Evolutionary conservation across 2,888 invertebrate genomes (phyloP).

Genomic region (Leptogaster cylindrica): DNA sequence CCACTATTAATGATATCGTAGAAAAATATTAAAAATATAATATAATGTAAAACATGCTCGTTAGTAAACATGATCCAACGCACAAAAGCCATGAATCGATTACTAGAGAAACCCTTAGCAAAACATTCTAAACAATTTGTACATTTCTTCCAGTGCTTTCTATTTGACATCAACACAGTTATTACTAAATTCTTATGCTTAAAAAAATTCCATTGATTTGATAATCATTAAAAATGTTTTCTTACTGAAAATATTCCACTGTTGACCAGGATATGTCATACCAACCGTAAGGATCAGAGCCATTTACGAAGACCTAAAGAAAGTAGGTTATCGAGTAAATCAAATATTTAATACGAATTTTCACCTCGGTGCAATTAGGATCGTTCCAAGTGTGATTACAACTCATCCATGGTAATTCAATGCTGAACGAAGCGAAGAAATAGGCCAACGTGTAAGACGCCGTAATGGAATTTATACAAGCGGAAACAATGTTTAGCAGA

Average conservation of each 20-base stretch:
- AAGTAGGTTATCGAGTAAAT: not conserved
- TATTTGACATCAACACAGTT: too few species aligned
- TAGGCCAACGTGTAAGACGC: slow-evolving; percentile 85
- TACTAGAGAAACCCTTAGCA: too few species aligned
- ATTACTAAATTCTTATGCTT: too few species aligned
- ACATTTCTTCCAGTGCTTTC: too few species aligned
- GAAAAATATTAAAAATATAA: too few species aligned
- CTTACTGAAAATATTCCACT: slow-evolving; percentile 58
- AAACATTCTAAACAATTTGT: too few species aligned
- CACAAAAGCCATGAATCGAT: too few species aligned
- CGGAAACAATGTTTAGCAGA: slow-evolving; percentile 79
- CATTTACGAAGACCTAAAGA: slow-evolving; percentile 40
- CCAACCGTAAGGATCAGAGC: slow-evolving; percentile 43
- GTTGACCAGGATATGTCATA: slow-evolving; percentile 48
- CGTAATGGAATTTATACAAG: slow-evolving; percentile 83
- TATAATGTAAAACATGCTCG: too few species aligned
- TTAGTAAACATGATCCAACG: too few species aligned
- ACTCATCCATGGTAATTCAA: slow-evolving; percentile 77
- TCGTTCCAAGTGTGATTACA: slow-evolving; percentile 86
- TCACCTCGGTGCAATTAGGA: slow-evolving; percentile 64
- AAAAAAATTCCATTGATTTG: not conserved
- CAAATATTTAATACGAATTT: not conserved
- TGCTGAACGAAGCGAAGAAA: slow-evolving; percentile 72
- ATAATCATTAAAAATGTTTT: not conserved
- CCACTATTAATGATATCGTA: too few species aligned